Evolutionary conservation across 2,113 vertebrate genomes (phyloP), one percentile per base, ranked within the genome.

Genomic region (Corythaixoides concolor): DNA sequence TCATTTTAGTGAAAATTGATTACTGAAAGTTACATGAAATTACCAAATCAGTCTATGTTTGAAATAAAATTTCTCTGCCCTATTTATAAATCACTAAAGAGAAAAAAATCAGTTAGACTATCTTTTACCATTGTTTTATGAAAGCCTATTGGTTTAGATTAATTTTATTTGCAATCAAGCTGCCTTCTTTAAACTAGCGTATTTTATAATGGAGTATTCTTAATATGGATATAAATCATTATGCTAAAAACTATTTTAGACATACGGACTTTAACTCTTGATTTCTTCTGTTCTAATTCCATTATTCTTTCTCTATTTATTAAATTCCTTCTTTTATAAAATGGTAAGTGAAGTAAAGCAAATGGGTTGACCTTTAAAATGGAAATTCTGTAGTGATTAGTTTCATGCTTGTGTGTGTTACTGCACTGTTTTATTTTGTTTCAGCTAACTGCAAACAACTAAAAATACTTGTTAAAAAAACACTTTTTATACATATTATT

Each of bases 401-500:
- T 87, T 84, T 85, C 30, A n/a, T 62, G 60, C 10, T 53, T 67
- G 4, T 37, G 8, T 58, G 37, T 37, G 26, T 66, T 77, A 22
- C 27, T 84, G 27, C 53, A 10, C 12, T 85, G 56, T 35, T 73
- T 73, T 12, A 30, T 70, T 81, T 94, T 69, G 5, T 66, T 89
- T 91, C 41, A 67, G 60, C 22, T 64, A 66, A 32, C 37, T 66
- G 50, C 19, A 92, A 92, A 50, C n/a, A 55, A 56, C 35, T 62
- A 69, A 70, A 94, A 84, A 37, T 4, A 45, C 6, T 66, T 77
- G 11, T 26, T 77, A 60, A 62, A 70, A 80, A 59, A 8, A 2
- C 0, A 0, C 2, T 30, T 83, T 74, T 63, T 2, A 58, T 49
- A 12, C 0, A 0, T 26, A 33, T 56, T 49, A 26, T 43, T 68